Base-by-base conservation (phyloP, 2,797 vertebrate species). In the Odontamblyopus rebecca region DNA sequence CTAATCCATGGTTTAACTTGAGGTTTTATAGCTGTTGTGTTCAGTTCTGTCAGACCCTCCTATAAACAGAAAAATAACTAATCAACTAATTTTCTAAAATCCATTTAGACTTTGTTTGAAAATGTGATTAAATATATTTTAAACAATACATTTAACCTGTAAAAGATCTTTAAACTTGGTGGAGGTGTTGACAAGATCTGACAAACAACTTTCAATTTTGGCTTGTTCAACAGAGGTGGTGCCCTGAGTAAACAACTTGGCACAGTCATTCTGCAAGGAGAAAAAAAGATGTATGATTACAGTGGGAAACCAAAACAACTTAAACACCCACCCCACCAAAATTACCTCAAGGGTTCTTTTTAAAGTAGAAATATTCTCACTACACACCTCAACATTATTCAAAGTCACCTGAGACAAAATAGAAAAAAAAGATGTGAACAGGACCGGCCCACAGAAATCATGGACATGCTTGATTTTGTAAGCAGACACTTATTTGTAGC, bases 1-100 rank as follows among this genome's bases (percentile, higher is more conserved):
- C 95, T 98, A 91, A 99, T 98, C 97, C 97, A 99, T 0, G 98
- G 98, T 88, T 99, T 98, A 85, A 98, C 94, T 81, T 99, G 97
- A 0, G 98, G 97, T 77, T 97, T 99, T 78, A 99, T 92, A 71
- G 97, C 96, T 2, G 97, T 96, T 81, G 91, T 96, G 89, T 96
- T 98, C 66, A 99, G 89, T 86, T 99, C 98, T 0, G 84, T 93
- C 67, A 99, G 93, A 38, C 98, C 97, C 87, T 99, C 98, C 98
- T 99, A 87, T 69, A 29, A 77, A 70, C 74, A 11, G 70, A 62
- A 80, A 76, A 2, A 0, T 23, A 23, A 23, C 23, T 23, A 23
- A 23, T 23, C 23, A 23, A 23, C 23, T 23, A 23, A 23, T 19
- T 41, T 29, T 8, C 5, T 12, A 32, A 61, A 18, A 61, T 19